Percentiles rank a stretch among this genome's conserved stretches.
These are phyloP conservation scores for Melinopterus prodromus DNA, from an alignment of 2,888 invertebrate genomes.

Conservation along the genomic window DNA sequence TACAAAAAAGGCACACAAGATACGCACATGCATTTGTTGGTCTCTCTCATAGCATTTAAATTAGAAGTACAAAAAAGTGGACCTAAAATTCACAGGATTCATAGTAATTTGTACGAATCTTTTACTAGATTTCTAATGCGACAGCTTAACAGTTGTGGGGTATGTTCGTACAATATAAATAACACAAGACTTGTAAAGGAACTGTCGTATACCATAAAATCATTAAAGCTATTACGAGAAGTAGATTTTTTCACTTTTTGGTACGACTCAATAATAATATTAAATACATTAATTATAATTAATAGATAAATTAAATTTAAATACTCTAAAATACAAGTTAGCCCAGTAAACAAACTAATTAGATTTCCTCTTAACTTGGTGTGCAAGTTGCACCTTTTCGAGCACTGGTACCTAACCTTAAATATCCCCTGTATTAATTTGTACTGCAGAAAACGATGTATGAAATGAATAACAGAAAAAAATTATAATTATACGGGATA, in stretches of 20 bases:
- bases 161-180: not conserved
- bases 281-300: not conserved
- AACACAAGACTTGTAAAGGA: not conserved
- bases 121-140: not conserved
- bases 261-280: not conserved
- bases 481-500: no score
- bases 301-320: not conserved
- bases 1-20: not conserved
- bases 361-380: not conserved
- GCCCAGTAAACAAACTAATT: not conserved
- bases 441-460: no score
- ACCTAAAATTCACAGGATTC: not conserved
- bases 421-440: no score
- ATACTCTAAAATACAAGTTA: not conserved
- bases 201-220: not conserved
- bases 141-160: not conserved
- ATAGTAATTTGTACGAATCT: not conserved
- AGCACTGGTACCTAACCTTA: no score
- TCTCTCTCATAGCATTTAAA: not conserved
- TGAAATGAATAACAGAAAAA: no score
- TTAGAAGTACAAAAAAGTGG: not conserved
- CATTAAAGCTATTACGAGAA: not conserved
- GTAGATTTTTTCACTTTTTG: not conserved
- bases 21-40: not conserved
- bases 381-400: no score